Percentiles rank a stretch among this genome's conserved stretches.
Conservation (phyloP, 2,113 vertebrate species). For the Vulpes ferrilata region DNA sequence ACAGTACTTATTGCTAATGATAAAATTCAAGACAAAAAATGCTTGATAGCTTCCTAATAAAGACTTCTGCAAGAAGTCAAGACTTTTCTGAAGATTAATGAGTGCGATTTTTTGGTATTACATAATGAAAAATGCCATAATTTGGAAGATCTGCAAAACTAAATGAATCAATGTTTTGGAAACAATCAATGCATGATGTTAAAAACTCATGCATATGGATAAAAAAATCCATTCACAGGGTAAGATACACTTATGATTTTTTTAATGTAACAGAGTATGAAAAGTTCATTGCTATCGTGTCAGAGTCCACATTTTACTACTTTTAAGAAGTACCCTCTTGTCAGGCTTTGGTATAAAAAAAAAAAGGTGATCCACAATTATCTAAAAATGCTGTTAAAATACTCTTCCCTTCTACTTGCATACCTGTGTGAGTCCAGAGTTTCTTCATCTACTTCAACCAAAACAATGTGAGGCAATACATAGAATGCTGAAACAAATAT, state of each 20-base stretch:
- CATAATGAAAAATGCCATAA: not conserved
- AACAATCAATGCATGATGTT: not conserved
- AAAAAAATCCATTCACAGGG: not conserved
- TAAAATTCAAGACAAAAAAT: conserved; percentile 27
- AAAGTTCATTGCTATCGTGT: not conserved
- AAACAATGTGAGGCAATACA: not conserved
- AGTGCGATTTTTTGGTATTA: conserved; percentile 39
- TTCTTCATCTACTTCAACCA: not conserved
- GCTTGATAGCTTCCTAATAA: not conserved
- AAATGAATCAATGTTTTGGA: conserved; percentile 30
- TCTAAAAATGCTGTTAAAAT: conserved; percentile 49
- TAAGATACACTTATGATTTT: not conserved
- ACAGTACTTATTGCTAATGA: not conserved
- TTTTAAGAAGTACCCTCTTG: not conserved
- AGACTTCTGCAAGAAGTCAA: not conserved
- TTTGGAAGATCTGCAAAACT: conserved; percentile 29
- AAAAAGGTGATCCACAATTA: not conserved
- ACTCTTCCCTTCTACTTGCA: not conserved
- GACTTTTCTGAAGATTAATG: not conserved
- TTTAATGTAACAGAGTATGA: not conserved
- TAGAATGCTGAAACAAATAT: not conserved
- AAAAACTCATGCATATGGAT: not conserved
- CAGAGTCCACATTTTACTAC: not conserved
- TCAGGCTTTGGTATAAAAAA: not conserved
- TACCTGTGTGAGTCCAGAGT: not conserved